These are phyloP conservation scores for Aplocera efformata DNA, from an alignment of 2,888 invertebrate species.

Conservation along the genomic window DNA sequence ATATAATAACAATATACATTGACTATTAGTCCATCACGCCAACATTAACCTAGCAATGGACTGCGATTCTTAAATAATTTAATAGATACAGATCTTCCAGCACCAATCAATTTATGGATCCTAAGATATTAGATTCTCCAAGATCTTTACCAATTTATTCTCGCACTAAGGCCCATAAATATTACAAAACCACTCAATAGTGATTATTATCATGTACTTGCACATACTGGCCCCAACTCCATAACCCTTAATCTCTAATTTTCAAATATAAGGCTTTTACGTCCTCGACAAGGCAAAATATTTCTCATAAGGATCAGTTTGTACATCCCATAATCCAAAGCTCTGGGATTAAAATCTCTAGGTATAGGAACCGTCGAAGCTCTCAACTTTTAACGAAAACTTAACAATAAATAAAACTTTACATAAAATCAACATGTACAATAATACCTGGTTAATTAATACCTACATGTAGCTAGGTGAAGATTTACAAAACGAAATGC, in stretches of 20 bases:
- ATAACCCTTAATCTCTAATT: slow-evolving; percentile 59
- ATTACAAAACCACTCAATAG: slow-evolving; percentile 30
- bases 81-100: slow-evolving; percentile 76
- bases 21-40: slow-evolving; percentile 44
- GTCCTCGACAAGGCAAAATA: slow-evolving; percentile 58
- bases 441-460: slow-evolving; percentile 18
- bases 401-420: slow-evolving; percentile 65
- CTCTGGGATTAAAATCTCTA: slow-evolving; percentile 42
- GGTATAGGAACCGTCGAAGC: slow-evolving; percentile 60
- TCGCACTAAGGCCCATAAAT: slow-evolving; percentile 32
- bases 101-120: slow-evolving; percentile 58
- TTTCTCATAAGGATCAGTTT: slow-evolving; percentile 41
- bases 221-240: slow-evolving; percentile 64
- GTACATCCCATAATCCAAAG: slow-evolving; percentile 34
- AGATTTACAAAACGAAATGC: slow-evolving; percentile 40
- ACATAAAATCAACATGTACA: slow-evolving; percentile 55
- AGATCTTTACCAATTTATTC: slow-evolving; percentile 35
- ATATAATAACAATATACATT: slow-evolving; percentile 47
- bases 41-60: slow-evolving; percentile 38
- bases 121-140: slow-evolving; percentile 38
- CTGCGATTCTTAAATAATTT: slow-evolving; percentile 47
- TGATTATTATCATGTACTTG: slow-evolving; percentile 28
- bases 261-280: slow-evolving; percentile 56
- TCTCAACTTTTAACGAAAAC: slow-evolving; percentile 46
- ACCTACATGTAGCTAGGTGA: slow-evolving; percentile 39